Conservation (phyloP, 2,797 vertebrate genomes). For the Thamnophis elegans region DNA sequence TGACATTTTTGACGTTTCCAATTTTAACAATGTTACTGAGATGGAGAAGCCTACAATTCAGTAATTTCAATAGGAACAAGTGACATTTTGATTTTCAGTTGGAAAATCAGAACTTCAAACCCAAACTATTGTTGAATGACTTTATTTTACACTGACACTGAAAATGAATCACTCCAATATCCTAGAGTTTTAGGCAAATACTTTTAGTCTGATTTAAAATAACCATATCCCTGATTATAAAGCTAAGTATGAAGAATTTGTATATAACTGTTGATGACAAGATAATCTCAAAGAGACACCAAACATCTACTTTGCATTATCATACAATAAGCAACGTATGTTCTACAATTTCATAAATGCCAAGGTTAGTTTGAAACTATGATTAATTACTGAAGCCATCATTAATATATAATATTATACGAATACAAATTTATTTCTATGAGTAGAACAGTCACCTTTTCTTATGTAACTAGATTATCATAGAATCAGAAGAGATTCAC, state of each 20-base stretch:
- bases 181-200: conserved; percentile 24
- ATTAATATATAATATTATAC: background rate
- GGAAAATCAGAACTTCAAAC: conserved; percentile 54
- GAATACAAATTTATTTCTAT: background rate
- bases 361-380: background rate
- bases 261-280: background rate
- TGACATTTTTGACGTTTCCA: conserved; percentile 61
- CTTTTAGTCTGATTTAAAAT: conserved; percentile 14
- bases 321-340: conserved; percentile 5
- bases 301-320: background rate
- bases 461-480: background rate
- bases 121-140: conserved; percentile 36
- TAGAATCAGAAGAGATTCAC: background rate
- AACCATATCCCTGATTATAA: background rate
- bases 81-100: conserved; percentile 38
- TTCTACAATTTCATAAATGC: background rate
- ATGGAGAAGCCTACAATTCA: conserved; percentile 55
- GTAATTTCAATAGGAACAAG: conserved; percentile 36
- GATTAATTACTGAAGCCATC: background rate
- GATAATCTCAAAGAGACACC: background rate
- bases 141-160: conserved; percentile 30
- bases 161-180: conserved; percentile 30
- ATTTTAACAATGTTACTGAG: conserved; percentile 62
- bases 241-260: background rate
- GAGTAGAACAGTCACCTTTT: background rate